Evolutionary conservation across 2,888 invertebrate species (phyloP), one percentile per base, ranked within the genome.

Genomic region (Machimus atricapillus): DNA sequence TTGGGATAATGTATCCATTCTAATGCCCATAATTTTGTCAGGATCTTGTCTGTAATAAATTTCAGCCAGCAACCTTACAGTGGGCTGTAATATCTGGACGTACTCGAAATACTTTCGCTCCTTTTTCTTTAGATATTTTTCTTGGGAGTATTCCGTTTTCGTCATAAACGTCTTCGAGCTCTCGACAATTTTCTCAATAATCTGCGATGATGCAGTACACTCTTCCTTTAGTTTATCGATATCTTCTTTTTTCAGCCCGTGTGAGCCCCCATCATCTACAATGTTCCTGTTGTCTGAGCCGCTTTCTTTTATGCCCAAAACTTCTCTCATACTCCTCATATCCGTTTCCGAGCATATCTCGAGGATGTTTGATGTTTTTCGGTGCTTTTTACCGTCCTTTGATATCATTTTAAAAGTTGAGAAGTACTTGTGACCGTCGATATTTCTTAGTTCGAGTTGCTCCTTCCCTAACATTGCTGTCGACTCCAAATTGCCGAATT

Each of bases 71-170:
- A 97, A 93, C 77, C 97, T 94, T 87, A 98, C 94, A 56, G 95
- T 97, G 0, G 99, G 98, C 90, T 94, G 95, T 6, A 96, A 93
- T 79, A 99, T 94, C 89, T 96, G 95, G 19, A 98, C 93, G 90
- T 95, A 96, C 90, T 97, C 97, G 91, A 95, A 96, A 93, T 98
- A 99, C 93, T 99, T 99, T 90, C 96, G 96, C 90, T 97, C 97
- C 92, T 99, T 99, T 91, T 99, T 99, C 90, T 96, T 96, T 74
- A 99, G 94, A 92, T 99, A 99, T 92, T 99, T 99, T 90, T 97
- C 97, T 92, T 99, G 97, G 0, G 97, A 96, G 92, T 96, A 99
- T 90, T 97, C 97, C 0, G 98, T 99, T 94, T 98, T 98, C 87
- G 95, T 94, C 56, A 95, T 94, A 92, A 99, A 99, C 0, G 98